phyloP scores from a whole-genome alignment of 2,797 vertebrate species.

The Paguma larvata region DNA sequence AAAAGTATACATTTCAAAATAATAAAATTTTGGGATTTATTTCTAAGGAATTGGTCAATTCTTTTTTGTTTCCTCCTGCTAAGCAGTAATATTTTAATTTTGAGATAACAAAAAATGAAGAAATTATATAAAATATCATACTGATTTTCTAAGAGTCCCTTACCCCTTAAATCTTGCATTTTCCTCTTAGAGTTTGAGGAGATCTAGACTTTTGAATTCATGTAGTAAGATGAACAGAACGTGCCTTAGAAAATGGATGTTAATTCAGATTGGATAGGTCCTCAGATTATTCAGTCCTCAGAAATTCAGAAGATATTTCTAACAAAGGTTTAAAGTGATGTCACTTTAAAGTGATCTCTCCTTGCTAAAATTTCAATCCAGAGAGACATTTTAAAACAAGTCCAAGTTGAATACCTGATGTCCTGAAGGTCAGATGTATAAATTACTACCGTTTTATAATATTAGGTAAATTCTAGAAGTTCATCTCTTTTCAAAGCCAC shows the following conservation, averaged over 20 bases:
- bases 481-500: not conserved
- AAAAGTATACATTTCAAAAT: not conserved
- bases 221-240: not conserved
- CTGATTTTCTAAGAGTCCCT: not conserved
- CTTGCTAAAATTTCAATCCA: not conserved
- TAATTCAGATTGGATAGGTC: not conserved
- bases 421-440: not conserved
- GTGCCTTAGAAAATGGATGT: not conserved
- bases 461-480: not conserved
- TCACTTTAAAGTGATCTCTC: not conserved
- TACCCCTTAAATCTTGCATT: not conserved
- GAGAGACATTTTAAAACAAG: constrained; percentile 36
- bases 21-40: not conserved
- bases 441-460: not conserved
- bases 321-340: not conserved
- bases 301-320: not conserved
- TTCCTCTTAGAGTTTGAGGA: not conserved
- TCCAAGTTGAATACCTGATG: not conserved
- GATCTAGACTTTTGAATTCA: not conserved
- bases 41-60: not conserved
- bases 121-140: not conserved
- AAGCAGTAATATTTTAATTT: constrained; percentile 37
- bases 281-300: not conserved
- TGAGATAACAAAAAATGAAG: not conserved
- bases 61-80: not conserved